A percentile compares a stretch with the other conserved stretches of the same genome.
Evolutionary conservation across 2,888 invertebrate genomes (phyloP).

Genomic region (Isoperla grammatica): DNA sequence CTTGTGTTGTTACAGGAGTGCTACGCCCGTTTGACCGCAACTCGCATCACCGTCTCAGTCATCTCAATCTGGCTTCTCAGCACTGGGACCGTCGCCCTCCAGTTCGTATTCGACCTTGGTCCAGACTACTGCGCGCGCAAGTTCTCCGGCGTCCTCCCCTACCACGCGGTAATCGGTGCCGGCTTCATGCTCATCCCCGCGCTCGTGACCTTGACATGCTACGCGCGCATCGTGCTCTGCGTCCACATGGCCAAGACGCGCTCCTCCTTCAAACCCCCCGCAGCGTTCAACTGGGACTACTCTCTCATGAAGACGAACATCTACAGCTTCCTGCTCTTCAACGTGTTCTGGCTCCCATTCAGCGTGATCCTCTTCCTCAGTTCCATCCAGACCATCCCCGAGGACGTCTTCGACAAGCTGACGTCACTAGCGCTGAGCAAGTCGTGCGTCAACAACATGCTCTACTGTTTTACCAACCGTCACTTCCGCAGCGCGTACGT

Average conservation of each 20-base stretch:
- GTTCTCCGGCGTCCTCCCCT: slow-evolving; percentile 51
- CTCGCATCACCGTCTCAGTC: slow-evolving; percentile 50
- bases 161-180: slow-evolving; percentile 51
- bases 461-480: slow-evolving; percentile 60
- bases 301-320: slow-evolving; percentile 58
- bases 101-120: slow-evolving; percentile 55
- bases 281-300: slow-evolving; percentile 57
- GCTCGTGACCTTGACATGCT: slow-evolving; percentile 49
- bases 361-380: slow-evolving; percentile 53
- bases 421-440: slow-evolving; percentile 66
- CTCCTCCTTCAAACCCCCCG: slow-evolving; percentile 57
- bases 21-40: slow-evolving; percentile 47
- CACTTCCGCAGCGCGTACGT: slow-evolving; percentile 67
- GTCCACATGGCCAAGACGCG: slow-evolving; percentile 50
- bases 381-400: slow-evolving; percentile 42
- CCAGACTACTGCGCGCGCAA: slow-evolving; percentile 62
- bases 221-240: slow-evolving; percentile 47
- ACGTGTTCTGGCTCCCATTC: slow-evolving; percentile 64
- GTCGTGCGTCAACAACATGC: slow-evolving; percentile 59
- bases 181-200: slow-evolving; percentile 55
- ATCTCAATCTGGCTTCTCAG: slow-evolving; percentile 54
- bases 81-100: slow-evolving; percentile 52
- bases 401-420: slow-evolving; percentile 57
- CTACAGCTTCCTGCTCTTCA: slow-evolving; percentile 56
- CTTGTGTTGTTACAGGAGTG: slow-evolving; percentile 13